Base-by-base conservation (phyloP, 2,797 vertebrate genomes). In the Typhlichthys eigenmanni region DNA sequence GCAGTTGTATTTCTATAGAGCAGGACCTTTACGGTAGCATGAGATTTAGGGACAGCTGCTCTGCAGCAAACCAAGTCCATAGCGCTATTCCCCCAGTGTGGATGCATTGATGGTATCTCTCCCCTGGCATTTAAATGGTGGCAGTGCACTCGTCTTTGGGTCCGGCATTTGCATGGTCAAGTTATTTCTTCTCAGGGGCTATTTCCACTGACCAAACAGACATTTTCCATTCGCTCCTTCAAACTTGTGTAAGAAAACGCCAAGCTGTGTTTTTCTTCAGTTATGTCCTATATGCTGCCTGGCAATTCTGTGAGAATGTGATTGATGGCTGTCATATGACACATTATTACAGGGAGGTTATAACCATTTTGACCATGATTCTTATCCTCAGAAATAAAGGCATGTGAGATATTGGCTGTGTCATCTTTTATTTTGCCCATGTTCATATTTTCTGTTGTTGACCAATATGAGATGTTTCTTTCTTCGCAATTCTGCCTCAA, bases 101-200 rank as follows among this genome's bases (percentile, higher is more conserved):
- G 90, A 88, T 90, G 91, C 87, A 81, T 87, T 62, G 87, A 93
- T 93, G 93, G 90, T 92, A 94, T 93, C 93, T 90, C 80, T 85
- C 77, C 71, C 67, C 73, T 81, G 87, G 80, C 84, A 84, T 85
- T 87, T 91, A 90, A 93, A 92, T 90, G 89, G 87, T 63, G 29
- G 73, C 81, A 84, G 88, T 91, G 83, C 92, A 84, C 79, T 76
- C 73, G 85, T 94, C 86, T 90, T 79, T 74, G 77, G 70, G 67
- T 81, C 78, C 69, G 58, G 81, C 91, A 92, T 85, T 86, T 91
- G 87, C 89, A 91, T 91, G 72, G 76, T 83, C 84, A 89, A 92
- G 92, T 92, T 92, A 92, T 89, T 94, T 90, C 90, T 91, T 92
- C 90, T 91, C 90, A 87, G 84, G 90, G 89, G 84, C 84, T 92